Conservation (phyloP, 2,888 invertebrate genomes). For the Trichopria drosophilae region DNA sequence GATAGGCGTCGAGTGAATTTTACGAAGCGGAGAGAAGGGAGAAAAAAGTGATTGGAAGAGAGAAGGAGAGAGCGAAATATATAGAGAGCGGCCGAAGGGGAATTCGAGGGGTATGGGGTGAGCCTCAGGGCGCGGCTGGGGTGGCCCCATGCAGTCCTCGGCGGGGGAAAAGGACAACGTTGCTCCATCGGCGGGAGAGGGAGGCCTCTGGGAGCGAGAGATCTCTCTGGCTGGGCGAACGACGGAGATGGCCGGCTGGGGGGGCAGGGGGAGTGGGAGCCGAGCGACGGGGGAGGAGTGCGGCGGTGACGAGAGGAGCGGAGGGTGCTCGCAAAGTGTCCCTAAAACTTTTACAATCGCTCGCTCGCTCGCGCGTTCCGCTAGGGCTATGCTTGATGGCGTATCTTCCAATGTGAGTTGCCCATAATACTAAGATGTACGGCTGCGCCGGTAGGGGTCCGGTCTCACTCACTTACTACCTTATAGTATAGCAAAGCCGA, state of each 20-base stretch:
- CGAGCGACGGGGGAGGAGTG: constrained; percentile 24
- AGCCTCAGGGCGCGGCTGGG: constrained; percentile 25
- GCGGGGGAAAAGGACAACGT: too few species aligned
- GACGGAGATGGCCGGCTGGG: too few species aligned
- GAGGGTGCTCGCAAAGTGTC: constrained; percentile 63
- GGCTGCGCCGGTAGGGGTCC: constrained; percentile 64
- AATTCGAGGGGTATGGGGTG: constrained; percentile 11
- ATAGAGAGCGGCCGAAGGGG: constrained; percentile 14
- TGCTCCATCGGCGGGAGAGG: too few species aligned
- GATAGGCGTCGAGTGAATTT: constrained; percentile 53
- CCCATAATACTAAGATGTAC: constrained; percentile 68
- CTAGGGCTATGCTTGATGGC: constrained; percentile 67
- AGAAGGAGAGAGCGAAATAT: constrained; percentile 48
- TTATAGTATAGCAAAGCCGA: constrained; percentile 55
- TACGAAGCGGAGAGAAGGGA: constrained; percentile 41
- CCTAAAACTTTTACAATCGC: constrained; percentile 68
- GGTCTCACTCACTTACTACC: constrained; percentile 54
- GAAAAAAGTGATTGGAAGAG: constrained; percentile 26
- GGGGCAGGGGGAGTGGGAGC: constrained; percentile 13
- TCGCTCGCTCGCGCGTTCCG: constrained; percentile 54
- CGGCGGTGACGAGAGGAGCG: constrained; percentile 40
- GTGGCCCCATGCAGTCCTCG: constrained; percentile 8
- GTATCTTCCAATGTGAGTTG: constrained; percentile 70
- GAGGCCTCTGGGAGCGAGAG: too few species aligned
- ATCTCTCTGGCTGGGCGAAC: too few species aligned